Evolutionary conservation across 2,797 vertebrate species (phyloP).

Genomic region (Rhyacichthys aspro): DNA sequence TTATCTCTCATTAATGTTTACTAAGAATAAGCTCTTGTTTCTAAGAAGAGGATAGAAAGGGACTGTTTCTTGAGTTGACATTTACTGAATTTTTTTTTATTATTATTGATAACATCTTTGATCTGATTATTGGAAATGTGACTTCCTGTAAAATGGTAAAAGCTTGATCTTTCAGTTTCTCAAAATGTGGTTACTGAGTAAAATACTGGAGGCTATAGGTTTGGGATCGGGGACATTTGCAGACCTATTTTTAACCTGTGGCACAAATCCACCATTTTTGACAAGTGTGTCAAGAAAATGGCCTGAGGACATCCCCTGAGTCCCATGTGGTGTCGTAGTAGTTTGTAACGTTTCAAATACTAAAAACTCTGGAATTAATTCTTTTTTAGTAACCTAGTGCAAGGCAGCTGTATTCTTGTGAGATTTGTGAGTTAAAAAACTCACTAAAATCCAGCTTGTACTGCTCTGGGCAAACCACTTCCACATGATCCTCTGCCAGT

Average conservation of each 20-base stretch:
- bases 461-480: too few relatives aligned
- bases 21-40: constrained; percentile 26
- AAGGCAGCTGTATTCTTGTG: too few relatives aligned
- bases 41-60: neutral
- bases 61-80: neutral
- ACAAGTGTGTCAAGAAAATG: constrained; percentile 48
- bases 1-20: constrained; percentile 29
- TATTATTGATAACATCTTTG: neutral
- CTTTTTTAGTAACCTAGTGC: too few relatives aligned
- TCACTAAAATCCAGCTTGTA: too few relatives aligned
- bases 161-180: too few relatives aligned
- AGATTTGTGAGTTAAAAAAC: too few relatives aligned
- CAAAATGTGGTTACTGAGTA: neutral
- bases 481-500: too few relatives aligned
- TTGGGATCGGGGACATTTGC: constrained; percentile 41
- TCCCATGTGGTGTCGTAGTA: constrained; percentile 6
- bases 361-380: neutral
- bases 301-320: constrained; percentile 18
- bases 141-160: too few relatives aligned
- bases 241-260: constrained; percentile 45
- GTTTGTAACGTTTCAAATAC: constrained; percentile 2
- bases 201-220: constrained; percentile 17
- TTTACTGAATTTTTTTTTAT: neutral
- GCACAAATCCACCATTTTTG: constrained; percentile 42
- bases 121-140: too few relatives aligned